phyloP scores from a whole-genome alignment of 2,113 vertebrate species.

The Mus pahari region DNA sequence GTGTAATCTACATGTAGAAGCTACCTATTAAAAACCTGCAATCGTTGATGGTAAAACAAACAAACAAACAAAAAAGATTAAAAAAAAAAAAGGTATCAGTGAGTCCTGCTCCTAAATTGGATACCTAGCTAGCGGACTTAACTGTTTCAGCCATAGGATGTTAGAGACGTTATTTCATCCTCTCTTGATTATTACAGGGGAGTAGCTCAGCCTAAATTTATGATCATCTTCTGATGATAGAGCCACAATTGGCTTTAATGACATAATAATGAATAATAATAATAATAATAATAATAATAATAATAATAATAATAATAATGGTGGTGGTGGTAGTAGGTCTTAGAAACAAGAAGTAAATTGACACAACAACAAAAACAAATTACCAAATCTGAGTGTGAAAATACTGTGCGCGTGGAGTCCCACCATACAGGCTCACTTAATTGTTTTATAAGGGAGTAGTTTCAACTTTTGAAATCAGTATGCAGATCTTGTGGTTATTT shows the following conservation, averaged over 20 bases:
- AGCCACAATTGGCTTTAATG: neutral
- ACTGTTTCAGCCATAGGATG: neutral
- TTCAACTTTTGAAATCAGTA: neutral
- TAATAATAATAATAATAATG: neutral
- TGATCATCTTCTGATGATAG: neutral
- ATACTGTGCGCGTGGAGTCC: neutral
- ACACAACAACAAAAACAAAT: neutral
- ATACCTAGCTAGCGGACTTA: neutral
- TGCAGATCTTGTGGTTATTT: neutral
- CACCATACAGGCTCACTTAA: neutral
- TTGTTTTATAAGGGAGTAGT: neutral
- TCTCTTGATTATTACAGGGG: neutral
- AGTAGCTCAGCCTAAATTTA: neutral
- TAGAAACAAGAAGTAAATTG: neutral
- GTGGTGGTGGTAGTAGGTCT: no score
- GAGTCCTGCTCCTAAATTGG: neutral
- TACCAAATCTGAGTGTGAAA: neutral
- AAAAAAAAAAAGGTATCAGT: slow-evolving; percentile 16
- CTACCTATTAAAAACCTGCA: neutral
- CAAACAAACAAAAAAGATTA: no score
- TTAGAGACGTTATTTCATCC: neutral
- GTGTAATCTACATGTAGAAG: neutral
- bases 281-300: neutral
- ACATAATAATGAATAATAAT: neutral
- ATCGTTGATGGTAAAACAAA: no score